Evolutionary conservation across 2,888 invertebrate genomes (phyloP).

Genomic region (Schrankia costaestrigalis): DNA sequence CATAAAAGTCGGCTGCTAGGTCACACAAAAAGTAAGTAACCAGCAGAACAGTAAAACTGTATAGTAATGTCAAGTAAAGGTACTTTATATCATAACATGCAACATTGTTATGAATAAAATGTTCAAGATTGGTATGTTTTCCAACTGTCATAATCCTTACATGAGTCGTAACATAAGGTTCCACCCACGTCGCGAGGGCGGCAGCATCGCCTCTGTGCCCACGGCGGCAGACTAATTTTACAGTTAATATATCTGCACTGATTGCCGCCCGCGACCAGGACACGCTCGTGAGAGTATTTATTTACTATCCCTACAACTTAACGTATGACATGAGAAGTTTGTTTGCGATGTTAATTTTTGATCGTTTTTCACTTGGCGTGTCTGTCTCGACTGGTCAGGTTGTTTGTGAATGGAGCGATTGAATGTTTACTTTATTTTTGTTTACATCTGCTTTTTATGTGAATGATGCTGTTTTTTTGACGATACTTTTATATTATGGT

Average conservation of each 20-base stretch:
- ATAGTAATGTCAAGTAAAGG: too few species aligned
- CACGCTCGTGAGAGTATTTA: slow-evolving; percentile 53
- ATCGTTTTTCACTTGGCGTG: slow-evolving; percentile 18
- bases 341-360: slow-evolving; percentile 40
- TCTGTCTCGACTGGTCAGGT: too few species aligned
- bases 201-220: slow-evolving; percentile 20
- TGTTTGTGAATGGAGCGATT: too few species aligned
- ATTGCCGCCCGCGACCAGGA: slow-evolving; percentile 51
- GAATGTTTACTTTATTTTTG: too few species aligned
- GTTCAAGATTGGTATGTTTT: not conserved
- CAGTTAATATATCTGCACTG: slow-evolving; percentile 72
- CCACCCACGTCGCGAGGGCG: slow-evolving; percentile 26
- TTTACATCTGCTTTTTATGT: too few species aligned
- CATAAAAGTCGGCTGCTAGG: too few species aligned
- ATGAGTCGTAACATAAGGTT: slow-evolving; percentile 10
- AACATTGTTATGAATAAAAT: not conserved
- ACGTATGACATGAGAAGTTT: slow-evolving; percentile 40
- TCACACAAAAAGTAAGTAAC: too few species aligned
- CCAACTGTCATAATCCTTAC: slow-evolving; percentile 2
- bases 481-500: too few species aligned
- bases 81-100: too few species aligned
- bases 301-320: slow-evolving; percentile 48
- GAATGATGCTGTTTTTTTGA: too few species aligned
- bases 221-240: slow-evolving; percentile 64
- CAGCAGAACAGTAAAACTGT: too few species aligned